Evolutionary conservation across 1,140 invertebrate genomes (phyloP).

Genomic region (Brachionus rotundiformis): DNA sequence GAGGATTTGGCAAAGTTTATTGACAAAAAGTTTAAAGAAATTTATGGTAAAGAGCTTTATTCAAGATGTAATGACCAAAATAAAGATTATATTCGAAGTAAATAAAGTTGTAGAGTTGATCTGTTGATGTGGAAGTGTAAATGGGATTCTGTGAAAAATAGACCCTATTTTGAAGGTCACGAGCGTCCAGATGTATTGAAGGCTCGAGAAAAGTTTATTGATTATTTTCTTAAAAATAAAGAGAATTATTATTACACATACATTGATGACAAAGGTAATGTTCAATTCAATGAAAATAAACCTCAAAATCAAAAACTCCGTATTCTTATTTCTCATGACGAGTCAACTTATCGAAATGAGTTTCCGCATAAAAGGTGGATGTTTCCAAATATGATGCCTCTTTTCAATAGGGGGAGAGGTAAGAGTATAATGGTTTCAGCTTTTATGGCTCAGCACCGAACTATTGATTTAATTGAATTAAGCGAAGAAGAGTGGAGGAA

Average conservation of each 20-base stretch:
- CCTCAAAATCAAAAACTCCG: not conserved
- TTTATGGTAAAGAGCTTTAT: not conserved
- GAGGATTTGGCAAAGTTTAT: not conserved
- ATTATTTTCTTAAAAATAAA: slow-evolving; percentile 9
- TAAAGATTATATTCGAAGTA: not conserved
- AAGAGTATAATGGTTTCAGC: too few species aligned
- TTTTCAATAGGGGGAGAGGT: too few species aligned
- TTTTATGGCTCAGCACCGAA: too few species aligned
- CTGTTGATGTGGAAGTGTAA: not conserved
- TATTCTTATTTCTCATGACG: slow-evolving; percentile 16
- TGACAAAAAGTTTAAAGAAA: not conserved
- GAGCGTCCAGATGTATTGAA: not conserved
- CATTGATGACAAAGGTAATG: not conserved
- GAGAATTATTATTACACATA: not conserved
- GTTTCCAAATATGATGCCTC: slow-evolving; percentile 15
- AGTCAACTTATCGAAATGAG: slow-evolving; percentile 2
- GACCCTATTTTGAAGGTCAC: not conserved
- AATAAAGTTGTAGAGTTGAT: not conserved
- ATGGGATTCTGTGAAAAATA: not conserved
- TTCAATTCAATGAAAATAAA: not conserved
- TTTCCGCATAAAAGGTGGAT: not conserved
- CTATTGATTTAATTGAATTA: not conserved
- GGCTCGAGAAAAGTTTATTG: not conserved
- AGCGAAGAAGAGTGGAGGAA: not conserved
- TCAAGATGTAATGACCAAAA: not conserved